phyloP scores from a whole-genome alignment of 2,113 vertebrate species.

The Eretmochelys imbricata region DNA sequence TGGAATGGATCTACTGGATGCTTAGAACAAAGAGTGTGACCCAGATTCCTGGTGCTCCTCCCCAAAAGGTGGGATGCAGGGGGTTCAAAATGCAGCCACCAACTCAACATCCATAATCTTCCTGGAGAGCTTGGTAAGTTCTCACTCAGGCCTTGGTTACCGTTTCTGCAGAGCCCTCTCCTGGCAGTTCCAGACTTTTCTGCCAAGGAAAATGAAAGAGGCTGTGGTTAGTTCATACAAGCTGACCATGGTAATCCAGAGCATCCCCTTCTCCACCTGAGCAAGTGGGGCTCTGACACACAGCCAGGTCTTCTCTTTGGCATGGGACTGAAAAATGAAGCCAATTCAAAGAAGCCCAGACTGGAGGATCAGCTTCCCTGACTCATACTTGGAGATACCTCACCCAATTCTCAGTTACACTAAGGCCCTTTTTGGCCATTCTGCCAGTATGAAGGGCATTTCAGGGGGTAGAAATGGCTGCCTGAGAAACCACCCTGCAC shows the following conservation, averaged over 20 bases:
- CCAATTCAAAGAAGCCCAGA: not conserved
- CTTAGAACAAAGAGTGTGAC: not conserved
- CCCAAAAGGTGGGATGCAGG: not conserved
- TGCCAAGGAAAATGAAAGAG: not conserved
- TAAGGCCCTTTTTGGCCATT: not conserved
- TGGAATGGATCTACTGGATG: not conserved
- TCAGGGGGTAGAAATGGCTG: not conserved
- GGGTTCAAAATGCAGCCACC: not conserved
- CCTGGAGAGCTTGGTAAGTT: not conserved
- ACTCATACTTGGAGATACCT: not conserved
- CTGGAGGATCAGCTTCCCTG: not conserved
- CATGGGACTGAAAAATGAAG: not conserved
- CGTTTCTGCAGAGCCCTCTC: not conserved
- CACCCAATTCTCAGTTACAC: not conserved
- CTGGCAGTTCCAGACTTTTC: not conserved
- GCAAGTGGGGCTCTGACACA: rapidly evolving
- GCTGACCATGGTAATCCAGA: not conserved
- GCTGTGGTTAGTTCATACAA: not conserved
- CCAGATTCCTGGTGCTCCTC: not conserved
- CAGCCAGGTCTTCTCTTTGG: not conserved
- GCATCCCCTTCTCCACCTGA: not conserved
- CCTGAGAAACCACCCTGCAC: not conserved
- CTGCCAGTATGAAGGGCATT: not conserved
- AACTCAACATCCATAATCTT: not conserved
- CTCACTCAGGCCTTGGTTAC: not conserved